Conservation (phyloP, 2,888 invertebrate species). For the Stomorhina lunata region DNA sequence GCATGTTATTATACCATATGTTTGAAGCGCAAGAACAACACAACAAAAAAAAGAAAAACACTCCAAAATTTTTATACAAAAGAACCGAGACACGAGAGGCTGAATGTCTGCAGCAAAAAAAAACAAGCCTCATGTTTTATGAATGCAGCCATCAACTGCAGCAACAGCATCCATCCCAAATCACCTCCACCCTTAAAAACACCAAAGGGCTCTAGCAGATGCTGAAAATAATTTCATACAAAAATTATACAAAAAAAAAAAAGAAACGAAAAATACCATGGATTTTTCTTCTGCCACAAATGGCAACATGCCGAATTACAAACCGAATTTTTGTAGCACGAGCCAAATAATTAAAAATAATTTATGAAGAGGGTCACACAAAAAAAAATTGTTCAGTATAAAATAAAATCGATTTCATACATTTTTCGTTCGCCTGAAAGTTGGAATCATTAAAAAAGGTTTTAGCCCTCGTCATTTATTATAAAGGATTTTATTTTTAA, state of each 20-base stretch:
- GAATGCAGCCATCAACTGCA: background rate
- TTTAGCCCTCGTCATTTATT: no score
- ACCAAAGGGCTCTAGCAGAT: constrained; percentile 36
- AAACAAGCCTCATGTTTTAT: constrained; percentile 8
- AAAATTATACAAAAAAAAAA: constrained; percentile 1
- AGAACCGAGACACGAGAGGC: background rate
- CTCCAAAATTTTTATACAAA: background rate
- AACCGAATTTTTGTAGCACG: constrained; percentile 53
- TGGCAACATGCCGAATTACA: constrained; percentile 57
- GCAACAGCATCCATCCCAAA: background rate
- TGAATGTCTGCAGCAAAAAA: background rate
- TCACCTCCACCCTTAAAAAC: background rate
- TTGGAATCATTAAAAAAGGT: no score
- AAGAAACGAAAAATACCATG: background rate
- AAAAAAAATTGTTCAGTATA: background rate
- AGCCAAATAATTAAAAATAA: constrained; percentile 60
- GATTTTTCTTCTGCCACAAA: constrained; percentile 21
- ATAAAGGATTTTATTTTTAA: no score
- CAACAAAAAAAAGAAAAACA: background rate
- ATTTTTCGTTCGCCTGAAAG: no score
- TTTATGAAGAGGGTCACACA: background rate
- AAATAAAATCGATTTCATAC: background rate
- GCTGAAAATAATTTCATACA: constrained; percentile 9
- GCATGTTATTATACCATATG: constrained; percentile 44
- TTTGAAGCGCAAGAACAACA: constrained; percentile 16